A percentile compares a stretch with the other conserved stretches of the same genome.
phyloP scores from a whole-genome alignment of 1,140 invertebrate genomes.

The Drosophila bocqueti region DNA sequence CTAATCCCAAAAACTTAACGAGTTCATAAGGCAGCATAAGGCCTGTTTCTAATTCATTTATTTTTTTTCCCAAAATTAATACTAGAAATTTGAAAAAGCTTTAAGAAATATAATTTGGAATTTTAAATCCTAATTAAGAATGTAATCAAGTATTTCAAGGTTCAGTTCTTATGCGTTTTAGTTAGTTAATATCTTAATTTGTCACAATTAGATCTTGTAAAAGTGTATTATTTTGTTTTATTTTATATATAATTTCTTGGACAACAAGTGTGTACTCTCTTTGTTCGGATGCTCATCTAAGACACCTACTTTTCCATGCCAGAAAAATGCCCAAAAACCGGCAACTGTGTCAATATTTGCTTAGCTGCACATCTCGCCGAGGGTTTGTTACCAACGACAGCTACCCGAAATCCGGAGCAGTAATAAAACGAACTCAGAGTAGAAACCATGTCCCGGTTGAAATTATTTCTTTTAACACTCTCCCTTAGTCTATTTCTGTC shows the following conservation, averaged over 20 bases:
- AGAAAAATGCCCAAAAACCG: slow-evolving; percentile 3
- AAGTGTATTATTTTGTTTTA: too few species aligned
- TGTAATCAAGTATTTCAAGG: background rate
- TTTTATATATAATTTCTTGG: background rate
- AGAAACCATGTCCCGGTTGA: slow-evolving; percentile 43
- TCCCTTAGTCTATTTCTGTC: background rate
- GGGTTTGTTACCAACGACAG: background rate
- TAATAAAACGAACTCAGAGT: slow-evolving; percentile 19
- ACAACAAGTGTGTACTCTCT: background rate
- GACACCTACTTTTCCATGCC: slow-evolving; percentile 9
- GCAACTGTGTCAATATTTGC: slow-evolving; percentile 65
- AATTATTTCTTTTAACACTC: background rate
- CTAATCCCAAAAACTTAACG: background rate
- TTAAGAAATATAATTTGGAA: background rate
- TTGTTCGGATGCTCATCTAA: slow-evolving; percentile 3
- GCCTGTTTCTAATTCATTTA: background rate
- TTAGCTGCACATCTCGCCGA: slow-evolving; percentile 5
- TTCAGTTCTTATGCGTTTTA: background rate
- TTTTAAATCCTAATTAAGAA: too few species aligned
- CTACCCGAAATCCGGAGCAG: slow-evolving; percentile 14
- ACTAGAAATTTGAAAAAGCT: background rate
- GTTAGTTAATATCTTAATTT: background rate
- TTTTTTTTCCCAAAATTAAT: background rate
- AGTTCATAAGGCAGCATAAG: too few species aligned
- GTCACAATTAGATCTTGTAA: background rate